Evolutionary conservation across 2,888 invertebrate species (phyloP).

Genomic region (Xylota segnis): DNA sequence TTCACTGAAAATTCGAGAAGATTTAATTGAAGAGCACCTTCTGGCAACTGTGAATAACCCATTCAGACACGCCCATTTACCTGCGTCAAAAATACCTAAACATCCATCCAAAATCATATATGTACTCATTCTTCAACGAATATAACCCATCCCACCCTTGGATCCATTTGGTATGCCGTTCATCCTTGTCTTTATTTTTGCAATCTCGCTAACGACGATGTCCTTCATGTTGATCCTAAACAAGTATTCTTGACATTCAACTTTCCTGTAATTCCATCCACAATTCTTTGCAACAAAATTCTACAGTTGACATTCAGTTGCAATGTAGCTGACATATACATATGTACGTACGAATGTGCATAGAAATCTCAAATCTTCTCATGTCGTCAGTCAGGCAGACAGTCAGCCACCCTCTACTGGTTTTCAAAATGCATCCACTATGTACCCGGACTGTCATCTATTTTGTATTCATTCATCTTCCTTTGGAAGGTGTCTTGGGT

Average conservation of each 20-base stretch:
- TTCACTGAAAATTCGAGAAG: too few relatives aligned
- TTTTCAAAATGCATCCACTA: constrained; percentile 46
- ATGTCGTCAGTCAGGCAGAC: constrained; percentile 41
- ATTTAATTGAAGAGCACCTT: too few relatives aligned
- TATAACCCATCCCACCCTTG: not conserved
- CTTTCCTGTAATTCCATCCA: constrained; percentile 39
- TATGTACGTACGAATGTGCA: not conserved
- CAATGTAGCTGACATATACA: not conserved
- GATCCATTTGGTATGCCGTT: not conserved
- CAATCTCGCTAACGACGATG: constrained; percentile 29
- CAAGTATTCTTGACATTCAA: constrained; percentile 61
- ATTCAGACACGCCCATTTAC: not conserved
- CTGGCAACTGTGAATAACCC: not conserved
- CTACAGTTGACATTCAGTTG: constrained; percentile 13
- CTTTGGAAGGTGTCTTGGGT: constrained; percentile 46
- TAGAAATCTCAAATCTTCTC: constrained; percentile 13
- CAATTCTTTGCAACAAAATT: constrained; percentile 9
- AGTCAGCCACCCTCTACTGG: constrained; percentile 28
- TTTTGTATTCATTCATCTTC: constrained; percentile 53
- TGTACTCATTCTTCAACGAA: not conserved
- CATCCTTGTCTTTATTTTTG: constrained; percentile 10
- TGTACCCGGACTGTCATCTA: constrained; percentile 37
- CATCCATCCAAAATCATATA: not conserved
- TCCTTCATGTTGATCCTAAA: constrained; percentile 34
- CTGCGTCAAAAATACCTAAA: not conserved